phyloP scores from a whole-genome alignment of 53 echinoderm and acorn worm genomes.

The Patiria pectinifera region DNA sequence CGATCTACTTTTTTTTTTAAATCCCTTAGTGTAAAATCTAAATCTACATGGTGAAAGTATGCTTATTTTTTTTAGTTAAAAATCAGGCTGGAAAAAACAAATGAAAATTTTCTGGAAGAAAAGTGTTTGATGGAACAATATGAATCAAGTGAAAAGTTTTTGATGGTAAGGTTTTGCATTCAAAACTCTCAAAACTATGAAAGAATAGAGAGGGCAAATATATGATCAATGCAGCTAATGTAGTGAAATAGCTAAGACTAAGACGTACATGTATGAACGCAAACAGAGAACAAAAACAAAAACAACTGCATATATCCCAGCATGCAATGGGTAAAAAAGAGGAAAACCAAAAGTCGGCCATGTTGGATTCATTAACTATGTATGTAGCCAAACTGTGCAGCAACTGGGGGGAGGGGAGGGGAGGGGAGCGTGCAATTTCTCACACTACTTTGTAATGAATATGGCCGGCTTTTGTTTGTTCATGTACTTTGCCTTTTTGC shows the following conservation, averaged over 20 bases:
- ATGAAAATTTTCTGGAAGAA: too few species aligned
- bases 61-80: too few species aligned
- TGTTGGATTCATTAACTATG: neutral
- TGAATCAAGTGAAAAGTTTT: neutral
- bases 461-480: neutral
- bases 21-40: too few species aligned
- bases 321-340: neutral
- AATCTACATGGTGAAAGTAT: too few species aligned
- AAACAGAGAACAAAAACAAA: neutral
- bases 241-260: slow-evolving; percentile 9
- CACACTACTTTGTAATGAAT: neutral
- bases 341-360: slow-evolving; percentile 1
- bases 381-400: neutral
- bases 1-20: too few species aligned
- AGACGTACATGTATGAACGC: neutral
- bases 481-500: neutral
- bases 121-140: too few species aligned
- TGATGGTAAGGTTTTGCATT: neutral
- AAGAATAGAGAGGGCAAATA: too few species aligned
- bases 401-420: neutral
- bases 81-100: too few species aligned
- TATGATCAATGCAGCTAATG: neutral
- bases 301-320: neutral
- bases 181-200: neutral
- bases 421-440: neutral